A percentile compares a stretch with the other conserved stretches of the same genome.
Conservation (phyloP, 2,113 vertebrate species). For the Melospiza georgiana region DNA sequence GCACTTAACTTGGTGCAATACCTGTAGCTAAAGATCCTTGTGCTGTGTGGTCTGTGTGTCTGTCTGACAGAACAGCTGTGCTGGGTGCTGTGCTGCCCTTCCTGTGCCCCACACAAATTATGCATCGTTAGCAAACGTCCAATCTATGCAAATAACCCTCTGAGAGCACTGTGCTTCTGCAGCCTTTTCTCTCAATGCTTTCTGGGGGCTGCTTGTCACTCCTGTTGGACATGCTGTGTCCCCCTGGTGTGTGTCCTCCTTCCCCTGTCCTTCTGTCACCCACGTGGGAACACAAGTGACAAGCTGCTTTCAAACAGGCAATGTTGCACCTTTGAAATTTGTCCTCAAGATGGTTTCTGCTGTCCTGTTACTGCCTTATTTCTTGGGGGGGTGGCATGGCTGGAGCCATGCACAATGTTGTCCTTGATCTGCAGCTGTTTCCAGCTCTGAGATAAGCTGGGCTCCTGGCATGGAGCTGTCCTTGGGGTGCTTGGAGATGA, state of each 20-base stretch:
- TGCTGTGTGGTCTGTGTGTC: slow-evolving; percentile 54
- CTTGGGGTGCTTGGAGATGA: background rate
- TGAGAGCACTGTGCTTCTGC: slow-evolving; percentile 50
- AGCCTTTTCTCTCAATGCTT: slow-evolving; percentile 52
- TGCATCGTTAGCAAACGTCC: slow-evolving; percentile 67
- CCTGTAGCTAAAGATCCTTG: slow-evolving; percentile 70
- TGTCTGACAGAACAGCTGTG: slow-evolving; percentile 29
- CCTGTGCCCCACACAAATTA: slow-evolving; percentile 51
- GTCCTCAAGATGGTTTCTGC: background rate
- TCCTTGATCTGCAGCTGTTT: slow-evolving; percentile 38
- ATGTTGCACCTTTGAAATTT: slow-evolving; percentile 59
- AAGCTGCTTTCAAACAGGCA: slow-evolving; percentile 14
- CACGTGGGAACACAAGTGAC: background rate
- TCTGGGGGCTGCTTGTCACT: slow-evolving; percentile 55
- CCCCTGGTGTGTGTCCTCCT: background rate
- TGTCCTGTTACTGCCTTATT: slow-evolving; percentile 65
- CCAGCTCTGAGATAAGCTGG: background rate
- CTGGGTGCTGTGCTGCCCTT: slow-evolving; percentile 3
- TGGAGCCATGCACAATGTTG: background rate
- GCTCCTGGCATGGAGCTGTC: background rate
- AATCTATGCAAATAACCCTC: slow-evolving; percentile 79
- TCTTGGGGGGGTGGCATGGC: background rate
- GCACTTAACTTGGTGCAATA: slow-evolving; percentile 83
- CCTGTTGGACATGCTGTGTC: background rate
- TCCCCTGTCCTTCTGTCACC: background rate